A percentile compares a stretch with the other conserved stretches of the same genome.
phyloP scores from a whole-genome alignment of 2,113 vertebrate genomes.

The human (Homo sapiens) region GRCh38 chr20:47169501-47170000 shows the following conservation, averaged over 20 bases:
- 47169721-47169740: neutral
- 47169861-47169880: neutral
- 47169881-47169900: neutral
- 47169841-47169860: neutral
- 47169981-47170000: too few species aligned
- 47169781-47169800: neutral
- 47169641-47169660: neutral
- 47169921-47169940: too few species aligned
- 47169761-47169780: neutral
- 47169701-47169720: neutral
- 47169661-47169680: neutral
- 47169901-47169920: too few species aligned
- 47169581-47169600: rapidly evolving
- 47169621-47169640: neutral
- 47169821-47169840: neutral
- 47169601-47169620: neutral
- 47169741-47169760: neutral
- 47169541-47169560: neutral
- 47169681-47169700: neutral
- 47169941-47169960: too few species aligned
- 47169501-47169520: too few species aligned
- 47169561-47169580: neutral
- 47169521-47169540: neutral
- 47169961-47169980: too few species aligned
- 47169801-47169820: neutral